A percentile compares a stretch with the other conserved stretches of the same genome.
Conservation (phyloP, 1,140 invertebrate species). For the Lucilia cuprina region DNA sequence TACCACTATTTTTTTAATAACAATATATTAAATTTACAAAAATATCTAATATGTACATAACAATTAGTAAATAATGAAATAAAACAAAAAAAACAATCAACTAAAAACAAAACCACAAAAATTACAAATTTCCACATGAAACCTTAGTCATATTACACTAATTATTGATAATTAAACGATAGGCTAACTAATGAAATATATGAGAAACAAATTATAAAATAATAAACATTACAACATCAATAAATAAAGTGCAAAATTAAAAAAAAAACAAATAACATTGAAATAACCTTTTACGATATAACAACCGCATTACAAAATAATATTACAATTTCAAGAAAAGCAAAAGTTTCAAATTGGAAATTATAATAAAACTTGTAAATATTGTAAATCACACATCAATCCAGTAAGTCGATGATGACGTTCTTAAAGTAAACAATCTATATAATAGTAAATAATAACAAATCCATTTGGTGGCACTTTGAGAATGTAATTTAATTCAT, state of each 20-base stretch:
- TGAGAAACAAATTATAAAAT: not conserved
- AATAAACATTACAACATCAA: not conserved
- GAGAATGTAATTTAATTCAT: not conserved
- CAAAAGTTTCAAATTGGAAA: not conserved
- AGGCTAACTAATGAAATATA: no score
- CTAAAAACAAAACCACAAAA: no score
- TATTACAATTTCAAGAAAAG: not conserved
- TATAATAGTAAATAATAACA: not conserved
- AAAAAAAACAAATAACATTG: slow-evolving; percentile 8
- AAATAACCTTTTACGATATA: slow-evolving; percentile 16
- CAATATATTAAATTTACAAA: no score
- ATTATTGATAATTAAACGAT: not conserved
- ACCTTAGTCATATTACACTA: not conserved
- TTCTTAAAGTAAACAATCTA: not conserved
- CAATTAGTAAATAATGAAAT: no score
- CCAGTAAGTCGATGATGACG: not conserved
- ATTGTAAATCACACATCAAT: slow-evolving; percentile 3
- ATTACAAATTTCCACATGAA: not conserved
- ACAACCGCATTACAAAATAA: not conserved
- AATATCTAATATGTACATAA: no score
- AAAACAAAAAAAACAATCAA: no score
- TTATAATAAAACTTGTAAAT: no score
- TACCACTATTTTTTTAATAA: no score
- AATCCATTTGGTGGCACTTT: not conserved
- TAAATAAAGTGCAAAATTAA: not conserved